A percentile compares a stretch with the other conserved stretches of the same genome.
Conservation (phyloP, 2,888 invertebrate genomes). For the Papilio protenor region DNA sequence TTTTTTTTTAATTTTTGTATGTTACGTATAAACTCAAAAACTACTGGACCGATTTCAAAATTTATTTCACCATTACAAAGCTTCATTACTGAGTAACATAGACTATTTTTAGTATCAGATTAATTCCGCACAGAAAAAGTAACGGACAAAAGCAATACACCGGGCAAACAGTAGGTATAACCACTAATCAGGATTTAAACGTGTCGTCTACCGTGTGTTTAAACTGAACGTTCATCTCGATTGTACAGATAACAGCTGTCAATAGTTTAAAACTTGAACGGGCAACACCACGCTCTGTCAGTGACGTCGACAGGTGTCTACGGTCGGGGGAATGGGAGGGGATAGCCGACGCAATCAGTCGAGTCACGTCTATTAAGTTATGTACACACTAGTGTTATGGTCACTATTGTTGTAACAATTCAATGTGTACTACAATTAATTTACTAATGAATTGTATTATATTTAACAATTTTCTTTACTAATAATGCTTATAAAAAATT, state of each 20-base stretch:
- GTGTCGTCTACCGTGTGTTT: not conserved
- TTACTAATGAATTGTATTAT: not conserved
- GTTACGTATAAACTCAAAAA: too few species aligned
- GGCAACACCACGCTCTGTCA: constrained; percentile 64
- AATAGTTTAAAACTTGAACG: constrained; percentile 46
- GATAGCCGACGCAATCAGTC: constrained; percentile 68
- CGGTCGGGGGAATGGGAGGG: constrained; percentile 55
- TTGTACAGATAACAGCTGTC: constrained; percentile 40
- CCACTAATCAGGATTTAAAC: not conserved
- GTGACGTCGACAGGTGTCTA: constrained; percentile 76
- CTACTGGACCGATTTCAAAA: too few species aligned
- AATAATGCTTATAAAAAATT: too few species aligned
- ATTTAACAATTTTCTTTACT: not conserved
- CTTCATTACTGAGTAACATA: too few species aligned
- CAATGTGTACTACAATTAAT: not conserved
- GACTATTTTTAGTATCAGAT: too few species aligned
- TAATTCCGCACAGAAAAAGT: not conserved
- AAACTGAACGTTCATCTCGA: not conserved
- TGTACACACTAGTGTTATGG: constrained; percentile 38
- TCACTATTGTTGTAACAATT: not conserved
- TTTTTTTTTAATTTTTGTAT: too few species aligned
- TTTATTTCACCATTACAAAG: too few species aligned
- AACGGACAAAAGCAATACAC: not conserved
- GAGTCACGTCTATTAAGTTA: constrained; percentile 71
- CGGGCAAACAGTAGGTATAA: too few species aligned